Conservation (phyloP, 2,113 vertebrate species). For the Eira barbara region DNA sequence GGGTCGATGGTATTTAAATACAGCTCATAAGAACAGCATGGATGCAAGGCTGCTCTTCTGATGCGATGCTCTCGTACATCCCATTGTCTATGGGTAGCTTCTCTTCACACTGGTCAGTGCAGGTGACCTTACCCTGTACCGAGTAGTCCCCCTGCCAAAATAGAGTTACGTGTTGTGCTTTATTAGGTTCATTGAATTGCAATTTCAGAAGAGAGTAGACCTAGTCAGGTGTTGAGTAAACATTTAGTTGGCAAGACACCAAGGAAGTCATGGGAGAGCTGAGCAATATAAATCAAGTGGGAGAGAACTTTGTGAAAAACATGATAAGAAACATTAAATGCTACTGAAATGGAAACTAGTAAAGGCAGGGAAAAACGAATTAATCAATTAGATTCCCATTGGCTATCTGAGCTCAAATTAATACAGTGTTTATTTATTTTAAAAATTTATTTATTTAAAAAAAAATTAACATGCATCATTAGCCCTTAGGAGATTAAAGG, state of each 20-base stretch:
- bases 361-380: neutral
- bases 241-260: neutral
- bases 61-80: neutral
- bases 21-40: neutral
- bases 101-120: neutral
- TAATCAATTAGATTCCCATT: neutral
- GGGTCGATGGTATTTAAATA: neutral
- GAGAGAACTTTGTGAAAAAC: neutral
- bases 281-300: neutral
- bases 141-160: neutral
- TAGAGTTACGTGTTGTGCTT: neutral
- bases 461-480: neutral
- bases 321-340: neutral
- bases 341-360: neutral
- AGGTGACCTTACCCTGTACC: neutral
- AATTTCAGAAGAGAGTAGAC: neutral
- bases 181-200: neutral
- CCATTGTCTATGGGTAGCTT: neutral
- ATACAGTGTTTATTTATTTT: neutral
- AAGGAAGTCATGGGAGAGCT: neutral
- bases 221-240: neutral
- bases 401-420: neutral
- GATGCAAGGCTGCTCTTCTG: neutral
- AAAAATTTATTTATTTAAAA: neutral
- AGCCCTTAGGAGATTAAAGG: neutral